phyloP scores from a whole-genome alignment of 1,140 invertebrate genomes.

The Anoplolepis gracilipes region DNA sequence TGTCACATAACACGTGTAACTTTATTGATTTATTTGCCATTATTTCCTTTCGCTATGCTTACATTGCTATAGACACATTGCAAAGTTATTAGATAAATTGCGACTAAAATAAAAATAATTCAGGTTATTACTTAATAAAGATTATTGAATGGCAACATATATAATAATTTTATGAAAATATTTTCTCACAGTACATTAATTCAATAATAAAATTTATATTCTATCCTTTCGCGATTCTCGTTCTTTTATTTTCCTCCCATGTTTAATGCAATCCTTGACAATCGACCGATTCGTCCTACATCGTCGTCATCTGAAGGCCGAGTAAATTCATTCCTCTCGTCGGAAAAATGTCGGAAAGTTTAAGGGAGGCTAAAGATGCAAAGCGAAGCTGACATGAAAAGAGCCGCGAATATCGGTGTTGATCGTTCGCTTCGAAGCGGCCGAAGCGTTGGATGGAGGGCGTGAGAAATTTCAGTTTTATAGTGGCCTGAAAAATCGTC shows the following conservation, averaged over 20 bases:
- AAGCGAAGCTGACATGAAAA: slow-evolving; percentile 62
- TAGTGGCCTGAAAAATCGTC: slow-evolving; percentile 79
- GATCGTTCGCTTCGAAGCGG: slow-evolving; percentile 30
- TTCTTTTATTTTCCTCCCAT: neutral
- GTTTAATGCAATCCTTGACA: slow-evolving; percentile 18
- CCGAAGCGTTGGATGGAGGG: slow-evolving; percentile 60
- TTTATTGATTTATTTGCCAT: too few relatives aligned
- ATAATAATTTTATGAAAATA: neutral
- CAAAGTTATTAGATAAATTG: neutral
- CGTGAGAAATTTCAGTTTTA: slow-evolving; percentile 81
- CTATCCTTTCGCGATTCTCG: neutral
- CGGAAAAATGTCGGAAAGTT: slow-evolving; percentile 55
- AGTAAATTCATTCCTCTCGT: slow-evolving; percentile 39
- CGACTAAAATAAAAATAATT: neutral
- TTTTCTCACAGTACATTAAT: neutral
- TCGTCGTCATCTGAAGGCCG: slow-evolving; percentile 19
- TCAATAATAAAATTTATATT: slow-evolving; percentile 23
- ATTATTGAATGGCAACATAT: neutral
- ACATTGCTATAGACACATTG: too few relatives aligned
- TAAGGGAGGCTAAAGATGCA: slow-evolving; percentile 42
- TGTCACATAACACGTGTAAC: too few relatives aligned
- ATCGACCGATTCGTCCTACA: slow-evolving; percentile 17
- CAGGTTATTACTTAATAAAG: neutral
- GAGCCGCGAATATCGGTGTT: slow-evolving; percentile 50
- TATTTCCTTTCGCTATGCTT: too few relatives aligned